Evolutionary conservation across 1,140 invertebrate genomes (phyloP).

Genomic region (Rhagoletis zephyria): DNA sequence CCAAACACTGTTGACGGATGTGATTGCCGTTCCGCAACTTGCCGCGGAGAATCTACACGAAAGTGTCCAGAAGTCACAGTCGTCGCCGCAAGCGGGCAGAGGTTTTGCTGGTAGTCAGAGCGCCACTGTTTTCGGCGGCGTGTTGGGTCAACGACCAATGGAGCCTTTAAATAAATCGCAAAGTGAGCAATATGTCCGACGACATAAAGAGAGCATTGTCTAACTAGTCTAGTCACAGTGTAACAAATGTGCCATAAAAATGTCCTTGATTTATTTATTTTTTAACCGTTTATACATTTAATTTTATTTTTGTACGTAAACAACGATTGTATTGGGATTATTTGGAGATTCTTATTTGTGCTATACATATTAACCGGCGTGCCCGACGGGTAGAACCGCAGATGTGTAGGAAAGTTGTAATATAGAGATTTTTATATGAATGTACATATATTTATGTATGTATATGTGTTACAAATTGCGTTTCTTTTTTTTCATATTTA

Average conservation of each 20-base stretch:
- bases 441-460: background rate
- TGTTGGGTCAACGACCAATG: background rate
- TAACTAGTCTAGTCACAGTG: slow-evolving; percentile 66
- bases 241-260: slow-evolving; percentile 19
- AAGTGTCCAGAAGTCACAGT: slow-evolving; percentile 67
- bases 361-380: slow-evolving; percentile 1
- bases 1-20: slow-evolving; percentile 64
- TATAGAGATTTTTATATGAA: slow-evolving; percentile 48
- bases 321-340: slow-evolving; percentile 38
- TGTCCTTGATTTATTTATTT: slow-evolving; percentile 6
- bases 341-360: slow-evolving; percentile 2
- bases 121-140: background rate
- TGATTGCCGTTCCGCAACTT: slow-evolving; percentile 64
- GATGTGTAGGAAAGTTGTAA: slow-evolving; percentile 18
- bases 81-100: slow-evolving; percentile 64
- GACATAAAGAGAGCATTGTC: slow-evolving; percentile 69
- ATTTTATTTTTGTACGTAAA: slow-evolving; percentile 34
- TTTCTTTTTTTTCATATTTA: background rate
- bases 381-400: background rate
- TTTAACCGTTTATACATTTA: slow-evolving; percentile 11
- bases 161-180: slow-evolving; percentile 66
- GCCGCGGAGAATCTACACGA: slow-evolving; percentile 38
- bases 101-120: background rate
- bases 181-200: slow-evolving; percentile 67
- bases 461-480: background rate